Conservation (phyloP, 2,113 vertebrate species). For the Dicrurus megarhynchus region DNA sequence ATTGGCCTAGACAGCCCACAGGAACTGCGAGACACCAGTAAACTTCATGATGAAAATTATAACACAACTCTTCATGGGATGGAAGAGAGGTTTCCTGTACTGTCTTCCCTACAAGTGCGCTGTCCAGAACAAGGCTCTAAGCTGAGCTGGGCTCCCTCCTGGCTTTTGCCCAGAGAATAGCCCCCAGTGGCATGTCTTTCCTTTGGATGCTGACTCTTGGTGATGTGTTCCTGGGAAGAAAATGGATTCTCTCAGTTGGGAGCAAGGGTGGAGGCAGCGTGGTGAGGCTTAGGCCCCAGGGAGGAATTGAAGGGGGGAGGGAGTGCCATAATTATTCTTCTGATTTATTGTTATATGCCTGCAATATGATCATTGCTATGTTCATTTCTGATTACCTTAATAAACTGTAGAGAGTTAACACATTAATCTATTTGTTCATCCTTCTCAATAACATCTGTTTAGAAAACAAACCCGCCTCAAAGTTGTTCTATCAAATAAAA, state of each 20-base stretch:
- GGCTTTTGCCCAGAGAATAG: neutral
- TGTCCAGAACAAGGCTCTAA: neutral
- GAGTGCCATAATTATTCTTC: neutral
- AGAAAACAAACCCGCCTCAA: neutral
- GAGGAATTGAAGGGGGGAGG: neutral
- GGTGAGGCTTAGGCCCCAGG: rapidly evolving
- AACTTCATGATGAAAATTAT: neutral
- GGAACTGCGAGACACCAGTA: neutral
- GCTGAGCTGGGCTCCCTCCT: neutral
- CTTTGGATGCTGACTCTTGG: neutral
- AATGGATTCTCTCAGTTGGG: neutral
- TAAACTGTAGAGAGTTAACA: neutral
- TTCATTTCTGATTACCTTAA: neutral
- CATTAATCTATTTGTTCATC: neutral
- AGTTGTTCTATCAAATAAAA: neutral
- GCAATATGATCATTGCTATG: neutral
- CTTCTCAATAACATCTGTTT: neutral
- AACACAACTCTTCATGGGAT: neutral
- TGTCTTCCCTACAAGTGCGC: neutral
- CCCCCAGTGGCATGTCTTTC: neutral
- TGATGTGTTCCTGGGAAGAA: neutral
- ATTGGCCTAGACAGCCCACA: neutral
- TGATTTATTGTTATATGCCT: neutral
- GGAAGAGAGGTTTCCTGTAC: neutral
- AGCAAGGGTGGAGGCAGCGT: neutral